A percentile compares a stretch with the other conserved stretches of the same genome.
Conservation (phyloP, 1,140 invertebrate genomes). For the Drosophila parvula region DNA sequence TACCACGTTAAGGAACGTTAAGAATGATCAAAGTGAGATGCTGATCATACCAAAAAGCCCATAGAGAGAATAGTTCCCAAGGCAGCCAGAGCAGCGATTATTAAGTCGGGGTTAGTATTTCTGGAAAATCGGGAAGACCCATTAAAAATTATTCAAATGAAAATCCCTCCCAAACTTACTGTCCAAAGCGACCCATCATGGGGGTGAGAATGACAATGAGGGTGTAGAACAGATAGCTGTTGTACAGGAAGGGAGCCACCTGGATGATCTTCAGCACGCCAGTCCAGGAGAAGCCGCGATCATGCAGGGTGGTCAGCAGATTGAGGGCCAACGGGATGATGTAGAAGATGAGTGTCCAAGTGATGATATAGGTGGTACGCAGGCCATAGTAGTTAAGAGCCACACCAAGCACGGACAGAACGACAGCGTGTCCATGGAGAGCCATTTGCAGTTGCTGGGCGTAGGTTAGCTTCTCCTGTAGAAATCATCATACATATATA, state of each 20-base stretch:
- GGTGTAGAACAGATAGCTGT: conserved; percentile 87
- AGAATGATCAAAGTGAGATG: too few species aligned
- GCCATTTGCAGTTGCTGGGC: conserved; percentile 60
- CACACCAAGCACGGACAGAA: conserved; percentile 46
- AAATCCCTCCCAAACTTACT: conserved; percentile 11
- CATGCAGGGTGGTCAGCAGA: conserved; percentile 57
- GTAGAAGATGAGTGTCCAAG: conserved; percentile 53
- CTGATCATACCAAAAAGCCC: conserved; percentile 66
- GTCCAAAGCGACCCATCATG: conserved; percentile 87
- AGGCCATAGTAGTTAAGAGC: conserved; percentile 49
- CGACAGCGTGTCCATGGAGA: conserved; percentile 54
- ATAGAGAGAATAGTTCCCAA: conserved; percentile 75
- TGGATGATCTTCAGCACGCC: conserved; percentile 84
- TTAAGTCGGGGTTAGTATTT: conserved; percentile 86
- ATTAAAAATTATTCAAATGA: not conserved
- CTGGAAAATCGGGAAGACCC: conserved; percentile 9
- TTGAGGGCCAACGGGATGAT: conserved; percentile 52
- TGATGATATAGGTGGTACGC: conserved; percentile 57
- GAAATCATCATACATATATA: too few species aligned
- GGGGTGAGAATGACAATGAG: conserved; percentile 88
- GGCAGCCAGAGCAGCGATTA: conserved; percentile 84
- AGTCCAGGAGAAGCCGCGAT: conserved; percentile 86
- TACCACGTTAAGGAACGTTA: not conserved
- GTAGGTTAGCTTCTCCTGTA: conserved; percentile 48
- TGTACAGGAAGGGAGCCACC: conserved; percentile 83